These are phyloP conservation scores for Loxodonta africana DNA, from an alignment of 2,113 vertebrate species.

Conservation along the genomic window DNA sequence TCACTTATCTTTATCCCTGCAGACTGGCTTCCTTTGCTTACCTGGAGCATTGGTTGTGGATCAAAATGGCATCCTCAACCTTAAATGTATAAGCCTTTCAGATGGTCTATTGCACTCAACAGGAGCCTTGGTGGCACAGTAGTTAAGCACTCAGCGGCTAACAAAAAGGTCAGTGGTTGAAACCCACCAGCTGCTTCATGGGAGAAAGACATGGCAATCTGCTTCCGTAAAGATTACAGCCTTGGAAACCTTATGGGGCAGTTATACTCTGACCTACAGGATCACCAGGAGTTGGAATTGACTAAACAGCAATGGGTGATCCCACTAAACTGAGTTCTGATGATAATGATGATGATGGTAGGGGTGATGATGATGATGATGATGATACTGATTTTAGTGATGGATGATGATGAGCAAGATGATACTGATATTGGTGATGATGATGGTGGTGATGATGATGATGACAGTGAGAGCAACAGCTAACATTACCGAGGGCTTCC, in stretches of 20 bases:
- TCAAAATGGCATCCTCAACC: neutral
- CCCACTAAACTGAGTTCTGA: neutral
- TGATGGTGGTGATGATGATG: too few relatives aligned
- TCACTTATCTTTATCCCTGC: neutral
- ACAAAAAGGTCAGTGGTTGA: neutral
- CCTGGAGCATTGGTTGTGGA: neutral
- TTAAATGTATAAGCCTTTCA: neutral
- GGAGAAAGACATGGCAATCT: neutral
- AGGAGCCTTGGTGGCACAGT: neutral
- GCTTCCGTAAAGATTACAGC: neutral
- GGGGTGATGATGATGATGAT: too few relatives aligned
- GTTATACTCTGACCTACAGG: neutral
- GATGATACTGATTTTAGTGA: fast-evolving
- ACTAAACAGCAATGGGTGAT: neutral
- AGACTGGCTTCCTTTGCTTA: neutral
- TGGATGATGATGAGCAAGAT: neutral
- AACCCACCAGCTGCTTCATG: neutral
- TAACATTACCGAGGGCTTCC: fast-evolving
- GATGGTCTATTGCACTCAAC: fast-evolving
- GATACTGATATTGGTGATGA: neutral
- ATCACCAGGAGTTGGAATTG: neutral
- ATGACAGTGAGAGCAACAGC: too few relatives aligned
- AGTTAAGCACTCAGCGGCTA: neutral
- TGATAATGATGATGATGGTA: neutral
- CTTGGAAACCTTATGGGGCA: neutral